Percentiles rank a stretch among this genome's conserved stretches.
phyloP scores from a whole-genome alignment of 1,140 invertebrate species.

The Dreissena rostriformis region DNA sequence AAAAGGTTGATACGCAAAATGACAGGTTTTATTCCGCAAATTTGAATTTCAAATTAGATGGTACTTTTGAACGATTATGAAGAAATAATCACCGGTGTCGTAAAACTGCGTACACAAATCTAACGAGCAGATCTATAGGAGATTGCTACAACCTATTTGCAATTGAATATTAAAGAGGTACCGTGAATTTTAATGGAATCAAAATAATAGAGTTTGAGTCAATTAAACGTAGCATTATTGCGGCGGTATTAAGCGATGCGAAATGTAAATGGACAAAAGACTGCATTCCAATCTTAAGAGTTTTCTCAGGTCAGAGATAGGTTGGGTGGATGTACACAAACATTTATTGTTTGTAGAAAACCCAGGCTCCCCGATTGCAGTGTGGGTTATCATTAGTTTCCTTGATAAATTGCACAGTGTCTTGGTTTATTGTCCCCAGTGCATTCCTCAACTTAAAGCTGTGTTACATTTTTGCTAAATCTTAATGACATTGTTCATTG shows the following conservation, averaged over 20 bases:
- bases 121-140: conserved; percentile 43
- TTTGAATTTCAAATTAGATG: conserved; percentile 52
- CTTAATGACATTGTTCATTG: too few relatives aligned
- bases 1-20: conserved; percentile 42
- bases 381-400: too few relatives aligned
- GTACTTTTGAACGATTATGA: conserved; percentile 33
- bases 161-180: conserved; percentile 53
- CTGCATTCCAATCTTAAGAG: conserved; percentile 20
- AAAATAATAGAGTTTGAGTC: conserved; percentile 50
- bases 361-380: too few relatives aligned
- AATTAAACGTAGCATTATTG: conserved; percentile 55
- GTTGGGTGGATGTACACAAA: too few relatives aligned
- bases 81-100: conserved; percentile 22
- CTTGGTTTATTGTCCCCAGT: too few relatives aligned
- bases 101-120: conserved; percentile 32
- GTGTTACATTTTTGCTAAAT: too few relatives aligned
- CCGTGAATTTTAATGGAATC: conserved; percentile 53
- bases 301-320: too few relatives aligned
- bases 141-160: conserved; percentile 40
- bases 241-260: conserved; percentile 7
- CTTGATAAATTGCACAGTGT: too few relatives aligned
- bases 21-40: conserved; percentile 49
- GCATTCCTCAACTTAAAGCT: too few relatives aligned
- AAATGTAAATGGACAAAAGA: conserved; percentile 27
- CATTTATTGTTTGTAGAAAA: too few relatives aligned